Base-by-base conservation (phyloP, 92 coral and sea anemone genomes). In the Palythoa heliodiscus region DNA sequence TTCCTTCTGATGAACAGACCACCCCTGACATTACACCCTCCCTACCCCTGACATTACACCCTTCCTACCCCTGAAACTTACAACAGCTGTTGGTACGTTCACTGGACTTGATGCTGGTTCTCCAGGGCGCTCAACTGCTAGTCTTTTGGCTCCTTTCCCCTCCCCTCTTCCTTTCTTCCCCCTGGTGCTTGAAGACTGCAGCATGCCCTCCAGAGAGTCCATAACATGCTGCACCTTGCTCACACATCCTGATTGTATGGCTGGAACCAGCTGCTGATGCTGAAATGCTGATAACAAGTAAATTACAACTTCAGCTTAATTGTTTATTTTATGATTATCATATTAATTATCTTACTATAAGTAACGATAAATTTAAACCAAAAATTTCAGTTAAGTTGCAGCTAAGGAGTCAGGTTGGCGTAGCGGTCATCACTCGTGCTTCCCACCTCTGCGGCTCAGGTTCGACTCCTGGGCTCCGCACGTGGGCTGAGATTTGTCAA, bases 191-290 rank as follows among this genome's bases (percentile, higher is more conserved):
- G 86, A 25, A 16, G n/a, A 6, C 55, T 66, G 73, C 7, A 80
- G 22, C 67, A 71, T 93, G 60, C 75, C 57, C 83, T 95, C 93
- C 7, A 95, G 88, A 71, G 69, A 71, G 52, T 89, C 79, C 17
- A 95, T 54, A 20, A 92, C 88, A 16, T 85, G 87, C 39, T 82
- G 83, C 37, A 93, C 93, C 67, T 87, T 88, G 57, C 86, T 83
- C 52, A 93, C 86, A 12, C 91, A 52, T 13, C 98, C 98, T 15
- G 98, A 92, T 82, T 95, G 98, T 50, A 95, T 93, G 67, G 98
- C 94, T 11, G 92, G 91, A 55, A 95, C 63, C 73, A 95, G 75
- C 19, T 39, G 74, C 64, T 91, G 94, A 40, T 91, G 91, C 78
- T 83, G 91, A 90, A 95, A 95, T 35, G 90, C 98, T 95, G 60